phyloP scores from a whole-genome alignment of 2,888 invertebrate genomes.

The Zelleria hepariella region DNA sequence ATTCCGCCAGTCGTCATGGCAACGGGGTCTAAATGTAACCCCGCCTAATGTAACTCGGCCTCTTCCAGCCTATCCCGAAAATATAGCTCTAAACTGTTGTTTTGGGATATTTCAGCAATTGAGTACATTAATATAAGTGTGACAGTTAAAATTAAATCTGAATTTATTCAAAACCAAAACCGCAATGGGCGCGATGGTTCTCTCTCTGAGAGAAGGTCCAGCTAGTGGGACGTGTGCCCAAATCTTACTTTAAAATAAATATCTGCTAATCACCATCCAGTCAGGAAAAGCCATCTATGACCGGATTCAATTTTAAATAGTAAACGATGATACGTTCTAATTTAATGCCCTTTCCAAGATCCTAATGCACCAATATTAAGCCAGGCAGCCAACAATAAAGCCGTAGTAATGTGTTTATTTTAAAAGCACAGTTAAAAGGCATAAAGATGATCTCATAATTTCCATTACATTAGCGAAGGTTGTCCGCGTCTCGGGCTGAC shows the following conservation, averaged over 20 bases:
- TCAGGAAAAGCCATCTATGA: no score
- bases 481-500: conserved; percentile 41
- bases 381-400: conserved; percentile 23
- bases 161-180: no score
- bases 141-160: no score
- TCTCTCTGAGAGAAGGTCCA: no score
- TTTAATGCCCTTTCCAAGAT: conserved; percentile 26
- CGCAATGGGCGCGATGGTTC: no score
- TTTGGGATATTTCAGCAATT: no score
- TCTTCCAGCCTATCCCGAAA: not conserved
- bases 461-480: conserved; percentile 58
- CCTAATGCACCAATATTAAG: conserved; percentile 29
- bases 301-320: conserved; percentile 33
- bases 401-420: conserved; percentile 57
- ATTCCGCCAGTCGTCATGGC: not conserved
- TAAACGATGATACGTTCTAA: conserved; percentile 26
- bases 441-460: conserved; percentile 61
- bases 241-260: no score
- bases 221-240: no score
- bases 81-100: no score
- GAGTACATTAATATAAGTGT: no score
- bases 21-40: not conserved
- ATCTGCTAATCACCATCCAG: not conserved
- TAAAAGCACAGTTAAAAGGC: conserved; percentile 56
- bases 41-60: not conserved